Percentiles rank a stretch among this genome's conserved stretches.
Conservation (phyloP, 2,888 invertebrate genomes). For the Lithodes maja region DNA sequence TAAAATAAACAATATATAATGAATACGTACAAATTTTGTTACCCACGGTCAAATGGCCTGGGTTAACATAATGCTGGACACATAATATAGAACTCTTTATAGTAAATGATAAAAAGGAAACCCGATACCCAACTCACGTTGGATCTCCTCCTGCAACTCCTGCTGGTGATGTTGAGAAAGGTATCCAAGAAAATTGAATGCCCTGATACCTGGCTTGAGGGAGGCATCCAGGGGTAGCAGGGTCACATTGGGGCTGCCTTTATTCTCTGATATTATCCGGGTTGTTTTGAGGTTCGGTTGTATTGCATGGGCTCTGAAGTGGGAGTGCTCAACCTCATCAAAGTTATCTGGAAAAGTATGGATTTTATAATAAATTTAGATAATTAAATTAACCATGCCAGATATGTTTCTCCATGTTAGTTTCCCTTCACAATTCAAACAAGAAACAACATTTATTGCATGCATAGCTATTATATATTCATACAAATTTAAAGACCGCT, state of each 20-base stretch:
- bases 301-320: conserved; percentile 55
- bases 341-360: conserved; percentile 47
- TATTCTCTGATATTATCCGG: conserved; percentile 12
- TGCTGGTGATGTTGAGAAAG: conserved; percentile 36
- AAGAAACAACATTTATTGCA: no score
- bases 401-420: not conserved
- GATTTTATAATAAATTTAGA: not conserved
- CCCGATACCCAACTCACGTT: conserved; percentile 17
- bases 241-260: conserved; percentile 46
- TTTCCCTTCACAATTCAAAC: no score
- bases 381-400: not conserved
- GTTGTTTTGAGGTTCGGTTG: conserved; percentile 21
- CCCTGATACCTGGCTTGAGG: conserved; percentile 58
- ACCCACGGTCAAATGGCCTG: no score
- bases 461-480: no score
- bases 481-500: no score
- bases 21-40: no score
- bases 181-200: conserved; percentile 56
- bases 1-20: no score
- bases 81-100: no score
- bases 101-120: no score
- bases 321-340: conserved; percentile 51
- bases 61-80: no score
- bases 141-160: conserved; percentile 34
- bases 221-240: conserved; percentile 58